Base-by-base conservation (phyloP, 2,888 invertebrate genomes). In the Limnephilus auricula region DNA sequence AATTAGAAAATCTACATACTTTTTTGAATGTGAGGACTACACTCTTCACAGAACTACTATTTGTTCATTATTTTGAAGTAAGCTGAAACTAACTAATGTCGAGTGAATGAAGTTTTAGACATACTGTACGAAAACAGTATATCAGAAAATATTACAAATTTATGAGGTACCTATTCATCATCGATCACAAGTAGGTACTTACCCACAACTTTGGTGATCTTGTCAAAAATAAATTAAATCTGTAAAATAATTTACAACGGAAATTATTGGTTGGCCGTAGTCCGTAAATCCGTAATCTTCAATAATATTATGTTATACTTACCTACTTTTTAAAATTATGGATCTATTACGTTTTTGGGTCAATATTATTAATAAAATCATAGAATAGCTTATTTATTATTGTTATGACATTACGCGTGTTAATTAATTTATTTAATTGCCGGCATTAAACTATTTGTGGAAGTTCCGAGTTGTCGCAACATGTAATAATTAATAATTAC, bases 381-480 rank as follows among this genome's bases (percentile, higher is more conserved):
- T 65, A 65, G 0, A 0, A 25, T 25, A n/a, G 6, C 6, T 25
- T 6, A 65, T 65, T 25, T 6, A 65, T 65, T 9, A 65, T 9
- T 65, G 65, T n/a, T 65, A 65, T n/a, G 6, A 9, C 25, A 25
- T 65, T 65, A 65, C 25, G n/a, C 65, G 9, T 65, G 65, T 65
- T 65, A n/a, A 65, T 79, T 65, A 25, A 65, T 65, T 65, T 65
- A n/a, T 65, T 65, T 65, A 65, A 65, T 65, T 65, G 25, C 25
- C 6, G 25, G n/a, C 4, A 65, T 65, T 65, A 65, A 65, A 65
- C 65, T 65, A n/a, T 65, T 88, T 79, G 88, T 34, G 12, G 88
- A 34, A 79, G 88, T 40, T 79, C 34, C 88, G 25, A 65, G 25
- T 65, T 65, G 65, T 65, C 65, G 65, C 65, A 65, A 65, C 65